Conservation (phyloP, 2,797 vertebrate genomes). For the Caiman crocodilus region DNA sequence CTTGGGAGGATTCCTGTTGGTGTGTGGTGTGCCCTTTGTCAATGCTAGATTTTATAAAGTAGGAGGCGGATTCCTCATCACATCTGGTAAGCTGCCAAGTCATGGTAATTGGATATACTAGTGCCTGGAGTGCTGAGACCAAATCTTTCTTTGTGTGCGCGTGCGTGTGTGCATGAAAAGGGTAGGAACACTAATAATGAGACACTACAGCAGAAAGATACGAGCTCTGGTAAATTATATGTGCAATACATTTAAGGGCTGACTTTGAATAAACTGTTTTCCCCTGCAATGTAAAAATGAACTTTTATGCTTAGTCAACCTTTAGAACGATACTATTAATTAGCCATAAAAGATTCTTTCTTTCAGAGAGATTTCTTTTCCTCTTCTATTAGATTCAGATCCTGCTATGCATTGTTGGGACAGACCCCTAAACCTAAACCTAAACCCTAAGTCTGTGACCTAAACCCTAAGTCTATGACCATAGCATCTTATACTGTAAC, state of each 20-base stretch:
- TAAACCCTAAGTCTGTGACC: too few species aligned
- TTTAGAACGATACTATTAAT: background rate
- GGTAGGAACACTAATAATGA: background rate
- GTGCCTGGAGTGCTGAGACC: background rate
- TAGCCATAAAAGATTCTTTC: background rate
- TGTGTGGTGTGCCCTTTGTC: slow-evolving; percentile 88
- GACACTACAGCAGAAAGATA: rapidly evolving
- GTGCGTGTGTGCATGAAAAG: background rate
- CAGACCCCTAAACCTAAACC: background rate
- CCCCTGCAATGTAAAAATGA: rapidly evolving
- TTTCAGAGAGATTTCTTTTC: background rate
- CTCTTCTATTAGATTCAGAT: rapidly evolving
- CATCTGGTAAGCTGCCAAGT: slow-evolving; percentile 82
- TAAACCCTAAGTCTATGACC: background rate
- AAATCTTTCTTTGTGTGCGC: rapidly evolving
- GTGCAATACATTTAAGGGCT: background rate
- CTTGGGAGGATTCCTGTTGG: slow-evolving; percentile 85
- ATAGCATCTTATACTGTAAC: background rate
- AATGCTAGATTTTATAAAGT: slow-evolving; percentile 84
- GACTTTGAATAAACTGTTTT: background rate
- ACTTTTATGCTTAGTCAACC: background rate
- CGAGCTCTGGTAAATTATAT: background rate
- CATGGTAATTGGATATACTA: rapidly evolving
- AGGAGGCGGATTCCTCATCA: slow-evolving; percentile 87
- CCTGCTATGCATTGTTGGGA: rapidly evolving